These are phyloP conservation scores for Taxidea taxus DNA, from an alignment of 2,113 vertebrate genomes.

Conservation along the genomic window DNA sequence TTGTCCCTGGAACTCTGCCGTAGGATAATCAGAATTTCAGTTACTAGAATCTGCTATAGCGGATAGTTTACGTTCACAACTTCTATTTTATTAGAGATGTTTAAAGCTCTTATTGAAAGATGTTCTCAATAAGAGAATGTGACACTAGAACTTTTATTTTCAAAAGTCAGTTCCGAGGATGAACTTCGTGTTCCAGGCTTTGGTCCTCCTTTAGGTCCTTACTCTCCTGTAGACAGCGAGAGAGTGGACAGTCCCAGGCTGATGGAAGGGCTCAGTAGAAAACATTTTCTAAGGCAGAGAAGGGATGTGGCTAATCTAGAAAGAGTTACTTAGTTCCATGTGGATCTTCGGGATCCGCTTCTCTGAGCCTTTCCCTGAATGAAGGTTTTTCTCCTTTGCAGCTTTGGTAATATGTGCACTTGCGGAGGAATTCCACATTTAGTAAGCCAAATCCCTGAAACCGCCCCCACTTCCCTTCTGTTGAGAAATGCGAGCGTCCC, in stretches of 20 bases:
- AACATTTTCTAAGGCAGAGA: background rate
- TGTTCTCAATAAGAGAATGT: background rate
- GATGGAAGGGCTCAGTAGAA: background rate
- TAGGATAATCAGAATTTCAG: background rate
- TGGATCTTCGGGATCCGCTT: background rate
- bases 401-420: background rate
- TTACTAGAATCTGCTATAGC: background rate
- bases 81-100: background rate
- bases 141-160: background rate
- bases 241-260: background rate
- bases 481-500: background rate
- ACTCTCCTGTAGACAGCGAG: accelerated
- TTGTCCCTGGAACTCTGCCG: constrained; percentile 48
- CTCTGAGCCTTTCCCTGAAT: background rate
- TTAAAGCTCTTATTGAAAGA: background rate
- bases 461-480: background rate
- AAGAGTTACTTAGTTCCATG: background rate
- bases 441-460: background rate
- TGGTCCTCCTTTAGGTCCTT: accelerated
- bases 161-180: background rate
- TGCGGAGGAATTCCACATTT: background rate
- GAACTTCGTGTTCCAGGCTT: too few relatives aligned
- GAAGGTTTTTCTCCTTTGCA: background rate
- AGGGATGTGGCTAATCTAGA: background rate
- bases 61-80: background rate